Evolutionary conservation across 2,113 vertebrate species (phyloP).

Genomic region (Odontophorus gujanensis): DNA sequence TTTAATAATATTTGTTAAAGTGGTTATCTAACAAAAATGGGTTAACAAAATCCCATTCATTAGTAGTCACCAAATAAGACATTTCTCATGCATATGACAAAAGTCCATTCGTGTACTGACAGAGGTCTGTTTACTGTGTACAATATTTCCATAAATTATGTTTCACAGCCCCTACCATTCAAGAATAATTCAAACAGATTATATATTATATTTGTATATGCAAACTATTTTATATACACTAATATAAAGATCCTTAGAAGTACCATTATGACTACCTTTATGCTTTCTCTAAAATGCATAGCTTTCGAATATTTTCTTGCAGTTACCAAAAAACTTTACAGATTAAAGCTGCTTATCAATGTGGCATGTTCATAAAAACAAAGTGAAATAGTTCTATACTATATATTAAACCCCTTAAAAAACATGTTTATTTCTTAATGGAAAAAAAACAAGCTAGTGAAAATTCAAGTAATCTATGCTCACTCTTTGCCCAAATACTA

Average conservation of each 20-base stretch:
- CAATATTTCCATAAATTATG: slow-evolving; percentile 56
- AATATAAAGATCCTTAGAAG: slow-evolving; percentile 73
- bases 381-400: slow-evolving; percentile 55
- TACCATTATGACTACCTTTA: slow-evolving; percentile 66
- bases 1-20: slow-evolving; percentile 62
- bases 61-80: slow-evolving; percentile 67
- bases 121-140: slow-evolving; percentile 57
- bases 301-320: slow-evolving; percentile 69
- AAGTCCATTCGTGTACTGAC: slow-evolving; percentile 31
- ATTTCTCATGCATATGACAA: slow-evolving; percentile 64
- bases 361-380: slow-evolving; percentile 68
- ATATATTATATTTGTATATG: slow-evolving; percentile 67
- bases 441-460: slow-evolving; percentile 33
- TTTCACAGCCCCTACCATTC: slow-evolving; percentile 52
- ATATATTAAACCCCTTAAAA: slow-evolving; percentile 57
- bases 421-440: slow-evolving; percentile 48
- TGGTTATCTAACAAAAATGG: slow-evolving; percentile 61
- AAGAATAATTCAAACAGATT: slow-evolving; percentile 68
- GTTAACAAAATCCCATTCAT: slow-evolving; percentile 61
- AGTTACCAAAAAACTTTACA: slow-evolving; percentile 66
- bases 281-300: slow-evolving; percentile 66
- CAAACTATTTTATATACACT: slow-evolving; percentile 72
- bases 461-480: slow-evolving; percentile 70
- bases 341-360: slow-evolving; percentile 70
- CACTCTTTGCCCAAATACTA: slow-evolving; percentile 23